These are phyloP conservation scores for Sitodiplosis mosellana DNA, from an alignment of 1,140 invertebrate species.

Conservation along the genomic window DNA sequence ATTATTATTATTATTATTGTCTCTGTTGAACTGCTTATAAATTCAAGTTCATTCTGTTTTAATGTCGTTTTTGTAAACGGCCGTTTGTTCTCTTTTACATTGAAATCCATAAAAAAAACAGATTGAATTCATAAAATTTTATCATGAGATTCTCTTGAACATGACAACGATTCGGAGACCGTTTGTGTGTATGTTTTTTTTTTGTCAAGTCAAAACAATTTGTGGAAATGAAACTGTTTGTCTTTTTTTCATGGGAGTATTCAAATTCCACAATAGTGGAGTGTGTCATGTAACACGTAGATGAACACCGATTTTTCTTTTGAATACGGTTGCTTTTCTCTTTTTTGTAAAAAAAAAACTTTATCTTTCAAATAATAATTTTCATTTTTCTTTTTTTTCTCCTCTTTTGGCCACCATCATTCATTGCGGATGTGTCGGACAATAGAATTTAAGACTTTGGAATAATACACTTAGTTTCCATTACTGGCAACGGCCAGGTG, in stretches of 20 bases:
- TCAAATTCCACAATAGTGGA: background rate
- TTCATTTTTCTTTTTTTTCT: constrained; percentile 4
- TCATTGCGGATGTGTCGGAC: no score
- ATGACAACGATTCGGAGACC: no score
- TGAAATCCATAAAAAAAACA: no score
- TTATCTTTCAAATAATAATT: no score
- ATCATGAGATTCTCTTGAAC: background rate
- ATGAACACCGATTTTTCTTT: no score
- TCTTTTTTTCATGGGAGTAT: background rate
- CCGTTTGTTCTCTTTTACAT: no score
- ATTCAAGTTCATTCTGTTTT: constrained; percentile 2
- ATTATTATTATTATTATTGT: no score
- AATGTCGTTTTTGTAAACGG: background rate
- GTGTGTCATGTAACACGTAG: no score
- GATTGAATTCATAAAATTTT: no score
- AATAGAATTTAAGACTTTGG: constrained; percentile 62
- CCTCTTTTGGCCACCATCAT: background rate
- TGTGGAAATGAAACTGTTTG: background rate
- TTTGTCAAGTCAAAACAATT: background rate
- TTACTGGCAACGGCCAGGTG: constrained; percentile 80
- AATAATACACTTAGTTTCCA: constrained; percentile 72
- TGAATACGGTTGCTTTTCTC: no score
- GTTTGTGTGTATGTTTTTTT: constrained; percentile 1
- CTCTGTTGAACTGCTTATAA: background rate
- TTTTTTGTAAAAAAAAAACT: no score